Conservation (phyloP, 1,140 invertebrate species). For the Camponotus pennsylvanicus region DNA sequence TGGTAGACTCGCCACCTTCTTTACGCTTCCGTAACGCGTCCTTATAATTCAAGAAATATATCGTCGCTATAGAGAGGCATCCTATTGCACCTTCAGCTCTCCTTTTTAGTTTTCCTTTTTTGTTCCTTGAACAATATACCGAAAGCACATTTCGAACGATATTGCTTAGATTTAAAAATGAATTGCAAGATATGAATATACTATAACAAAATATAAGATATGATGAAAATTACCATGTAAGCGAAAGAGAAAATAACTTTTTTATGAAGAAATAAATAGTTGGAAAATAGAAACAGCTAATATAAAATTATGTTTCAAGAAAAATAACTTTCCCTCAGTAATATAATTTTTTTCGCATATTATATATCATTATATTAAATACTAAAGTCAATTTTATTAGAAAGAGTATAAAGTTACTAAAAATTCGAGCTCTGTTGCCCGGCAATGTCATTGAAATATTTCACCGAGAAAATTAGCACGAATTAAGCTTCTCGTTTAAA, state of each 20-base stretch:
- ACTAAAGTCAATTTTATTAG: slow-evolving; percentile 1
- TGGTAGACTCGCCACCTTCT: slow-evolving; percentile 49
- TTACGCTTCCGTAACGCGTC: slow-evolving; percentile 10
- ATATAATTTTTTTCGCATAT: not conserved
- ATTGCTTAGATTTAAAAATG: slow-evolving; percentile 23
- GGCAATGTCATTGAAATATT: slow-evolving; percentile 54
- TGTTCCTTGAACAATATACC: slow-evolving; percentile 24
- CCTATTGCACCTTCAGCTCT: slow-evolving; percentile 32
- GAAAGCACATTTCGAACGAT: slow-evolving; percentile 14
- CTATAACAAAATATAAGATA: not conserved
- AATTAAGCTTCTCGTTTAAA: slow-evolving; percentile 51
- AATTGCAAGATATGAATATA: slow-evolving; percentile 4
- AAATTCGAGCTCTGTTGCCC: slow-evolving; percentile 9
- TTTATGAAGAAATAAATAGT: not conserved
- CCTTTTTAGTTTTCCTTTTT: not conserved
- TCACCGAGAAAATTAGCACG: slow-evolving; percentile 46
- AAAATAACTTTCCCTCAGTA: not conserved
- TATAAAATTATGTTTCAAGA: not conserved
- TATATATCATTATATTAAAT: slow-evolving; percentile 6
- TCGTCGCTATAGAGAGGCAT: slow-evolving; percentile 33
- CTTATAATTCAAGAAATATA: slow-evolving; percentile 64
- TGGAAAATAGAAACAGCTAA: not conserved
- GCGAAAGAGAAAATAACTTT: not conserved
- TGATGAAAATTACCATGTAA: not conserved
- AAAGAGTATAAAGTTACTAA: slow-evolving; percentile 35